These are phyloP conservation scores for Acanthurus leucopareius DNA, from an alignment of 2,797 vertebrate genomes.

Conservation along the genomic window DNA sequence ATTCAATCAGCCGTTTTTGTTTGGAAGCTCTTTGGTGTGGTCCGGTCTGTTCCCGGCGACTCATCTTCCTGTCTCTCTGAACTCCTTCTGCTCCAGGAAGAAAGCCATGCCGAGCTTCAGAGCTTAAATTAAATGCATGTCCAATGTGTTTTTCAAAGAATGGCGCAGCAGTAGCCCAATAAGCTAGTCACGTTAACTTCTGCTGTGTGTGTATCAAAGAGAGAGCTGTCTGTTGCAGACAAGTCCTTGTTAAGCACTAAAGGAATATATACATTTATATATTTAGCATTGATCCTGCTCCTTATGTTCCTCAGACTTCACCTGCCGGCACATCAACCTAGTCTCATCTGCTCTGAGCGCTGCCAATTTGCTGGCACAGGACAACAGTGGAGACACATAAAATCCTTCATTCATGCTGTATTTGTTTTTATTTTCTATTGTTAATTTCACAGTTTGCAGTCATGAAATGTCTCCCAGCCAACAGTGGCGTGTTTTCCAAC, in stretches of 20 bases:
- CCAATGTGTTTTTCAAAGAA: constrained; percentile 77
- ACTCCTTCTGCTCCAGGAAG: constrained; percentile 51
- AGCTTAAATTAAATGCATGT: constrained; percentile 75
- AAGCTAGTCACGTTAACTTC: constrained; percentile 75
- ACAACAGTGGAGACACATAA: constrained; percentile 17
- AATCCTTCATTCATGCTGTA: constrained; percentile 5
- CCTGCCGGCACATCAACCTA: constrained; percentile 20
- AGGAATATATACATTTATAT: constrained; percentile 6
- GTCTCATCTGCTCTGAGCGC: constrained; percentile 24
- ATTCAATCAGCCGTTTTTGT: constrained; percentile 56
- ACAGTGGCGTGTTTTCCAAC: constrained; percentile 1
- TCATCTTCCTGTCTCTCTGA: constrained; percentile 57
- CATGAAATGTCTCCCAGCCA: constrained; percentile 24
- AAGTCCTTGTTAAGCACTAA: constrained; percentile 54
- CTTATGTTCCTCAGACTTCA: constrained; percentile 45
- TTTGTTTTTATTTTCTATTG: constrained; percentile 36
- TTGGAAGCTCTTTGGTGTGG: constrained; percentile 43
- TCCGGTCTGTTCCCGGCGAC: constrained; percentile 41
- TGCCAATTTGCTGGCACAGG: constrained; percentile 14
- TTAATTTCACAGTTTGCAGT: constrained; percentile 50
- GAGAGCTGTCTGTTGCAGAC: constrained; percentile 67
- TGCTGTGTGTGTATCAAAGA: constrained; percentile 74
- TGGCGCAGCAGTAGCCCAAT: constrained; percentile 56
- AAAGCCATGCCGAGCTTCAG: constrained; percentile 55
- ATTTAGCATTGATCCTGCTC: constrained; percentile 18